Evolutionary conservation across 2,888 invertebrate genomes (phyloP).

Genomic region (Heliconius cydno): DNA sequence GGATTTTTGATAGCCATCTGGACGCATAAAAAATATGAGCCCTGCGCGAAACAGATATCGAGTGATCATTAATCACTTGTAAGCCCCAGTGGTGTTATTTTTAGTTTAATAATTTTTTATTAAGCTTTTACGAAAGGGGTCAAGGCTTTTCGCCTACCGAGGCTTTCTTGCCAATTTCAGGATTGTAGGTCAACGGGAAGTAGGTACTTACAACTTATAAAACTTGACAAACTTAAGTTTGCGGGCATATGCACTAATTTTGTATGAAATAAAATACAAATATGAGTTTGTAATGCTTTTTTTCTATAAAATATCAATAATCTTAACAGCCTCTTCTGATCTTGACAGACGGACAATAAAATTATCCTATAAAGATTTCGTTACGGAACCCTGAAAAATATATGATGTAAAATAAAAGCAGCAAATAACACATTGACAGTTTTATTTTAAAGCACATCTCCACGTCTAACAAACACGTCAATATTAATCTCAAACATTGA

Average conservation of each 20-base stretch:
- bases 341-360: no score
- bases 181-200: background rate
- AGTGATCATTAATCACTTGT: constrained; percentile 21
- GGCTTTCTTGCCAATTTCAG: background rate
- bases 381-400: background rate
- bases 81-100: constrained; percentile 4
- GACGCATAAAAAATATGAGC: constrained; percentile 21
- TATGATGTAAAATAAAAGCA: background rate
- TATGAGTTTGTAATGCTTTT: no score
- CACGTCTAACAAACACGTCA: constrained; percentile 35
- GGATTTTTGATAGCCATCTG: constrained; percentile 14
- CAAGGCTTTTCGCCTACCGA: background rate
- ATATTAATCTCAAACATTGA: constrained; percentile 35
- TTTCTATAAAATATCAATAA: no score
- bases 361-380: no score
- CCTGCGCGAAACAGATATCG: background rate
- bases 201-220: no score
- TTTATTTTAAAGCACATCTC: constrained; percentile 42
- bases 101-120: constrained; percentile 14
- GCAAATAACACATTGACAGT: constrained; percentile 17
- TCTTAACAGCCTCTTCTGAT: no score
- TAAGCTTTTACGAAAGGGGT: background rate
- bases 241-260: no score
- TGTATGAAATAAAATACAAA: no score
- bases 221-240: no score